A percentile compares a stretch with the other conserved stretches of the same genome.
Evolutionary conservation across 2,113 vertebrate genomes (phyloP).

Genomic region (Sula dactylatra): DNA sequence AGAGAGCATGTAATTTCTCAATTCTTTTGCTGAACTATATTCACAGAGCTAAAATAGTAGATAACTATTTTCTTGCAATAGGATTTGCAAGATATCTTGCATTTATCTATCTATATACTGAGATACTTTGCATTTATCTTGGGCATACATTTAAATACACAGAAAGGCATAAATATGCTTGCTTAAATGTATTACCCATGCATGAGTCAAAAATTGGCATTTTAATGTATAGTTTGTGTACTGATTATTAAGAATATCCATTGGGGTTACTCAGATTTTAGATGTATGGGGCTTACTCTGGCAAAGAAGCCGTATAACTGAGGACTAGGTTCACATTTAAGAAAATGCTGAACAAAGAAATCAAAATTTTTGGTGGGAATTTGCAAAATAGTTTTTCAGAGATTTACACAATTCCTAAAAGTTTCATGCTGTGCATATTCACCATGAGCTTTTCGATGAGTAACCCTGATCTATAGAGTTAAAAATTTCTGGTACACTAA

Average conservation of each 20-base stretch:
- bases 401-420: neutral
- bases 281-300: neutral
- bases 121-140: constrained; percentile 62
- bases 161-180: constrained; percentile 51
- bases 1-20: constrained; percentile 53
- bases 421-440: neutral
- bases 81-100: constrained; percentile 72
- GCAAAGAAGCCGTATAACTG: neutral
- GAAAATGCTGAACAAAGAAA: neutral
- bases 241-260: constrained; percentile 2
- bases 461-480: neutral
- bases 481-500: neutral
- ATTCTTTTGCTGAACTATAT: constrained; percentile 54
- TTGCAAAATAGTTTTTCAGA: neutral
- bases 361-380: neutral
- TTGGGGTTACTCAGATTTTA: neutral
- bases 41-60: constrained; percentile 65
- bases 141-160: constrained; percentile 72
- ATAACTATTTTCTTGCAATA: constrained; percentile 77
- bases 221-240: constrained; percentile 64
- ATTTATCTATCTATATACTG: constrained; percentile 60
- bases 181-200: constrained; percentile 73
- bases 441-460: neutral
- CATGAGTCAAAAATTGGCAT: constrained; percentile 57
- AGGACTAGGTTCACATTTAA: neutral